Evolutionary conservation across 2,113 vertebrate genomes (phyloP).

Genomic region (Peromyscus maniculatus): DNA sequence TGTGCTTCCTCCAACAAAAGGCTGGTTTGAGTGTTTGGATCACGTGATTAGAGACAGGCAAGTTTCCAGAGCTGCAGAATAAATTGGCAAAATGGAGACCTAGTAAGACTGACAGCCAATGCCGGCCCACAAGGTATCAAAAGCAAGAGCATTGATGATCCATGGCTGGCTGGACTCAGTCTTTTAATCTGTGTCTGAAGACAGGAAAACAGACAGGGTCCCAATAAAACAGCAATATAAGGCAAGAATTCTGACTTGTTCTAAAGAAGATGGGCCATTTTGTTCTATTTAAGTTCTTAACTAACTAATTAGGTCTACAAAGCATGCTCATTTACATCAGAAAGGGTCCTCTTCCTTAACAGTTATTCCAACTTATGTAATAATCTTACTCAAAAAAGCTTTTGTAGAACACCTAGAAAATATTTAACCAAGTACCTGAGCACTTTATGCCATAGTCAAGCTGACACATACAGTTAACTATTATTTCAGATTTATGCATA

Average conservation of each 20-base stretch:
- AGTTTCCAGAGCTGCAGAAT: not conserved
- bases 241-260: not conserved
- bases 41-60: not conserved
- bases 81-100: not conserved
- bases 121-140: not conserved
- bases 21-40: not conserved
- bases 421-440: not conserved
- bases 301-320: not conserved
- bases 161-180: not conserved
- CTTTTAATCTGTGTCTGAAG: not conserved
- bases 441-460: not conserved
- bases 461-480: not conserved
- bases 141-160: not conserved
- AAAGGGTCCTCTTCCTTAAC: not conserved
- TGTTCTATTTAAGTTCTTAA: not conserved
- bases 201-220: not conserved
- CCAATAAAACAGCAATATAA: not conserved
- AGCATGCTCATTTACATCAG: not conserved
- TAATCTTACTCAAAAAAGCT: not conserved
- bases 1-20: not conserved
- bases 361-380: not conserved
- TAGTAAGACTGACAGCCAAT: not conserved
- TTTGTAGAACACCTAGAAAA: not conserved
- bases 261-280: not conserved
- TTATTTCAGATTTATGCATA: not conserved